These are phyloP conservation scores for Anolis carolinensis DNA, from an alignment of 2,113 vertebrate genomes.

Conservation along the genomic window DNA sequence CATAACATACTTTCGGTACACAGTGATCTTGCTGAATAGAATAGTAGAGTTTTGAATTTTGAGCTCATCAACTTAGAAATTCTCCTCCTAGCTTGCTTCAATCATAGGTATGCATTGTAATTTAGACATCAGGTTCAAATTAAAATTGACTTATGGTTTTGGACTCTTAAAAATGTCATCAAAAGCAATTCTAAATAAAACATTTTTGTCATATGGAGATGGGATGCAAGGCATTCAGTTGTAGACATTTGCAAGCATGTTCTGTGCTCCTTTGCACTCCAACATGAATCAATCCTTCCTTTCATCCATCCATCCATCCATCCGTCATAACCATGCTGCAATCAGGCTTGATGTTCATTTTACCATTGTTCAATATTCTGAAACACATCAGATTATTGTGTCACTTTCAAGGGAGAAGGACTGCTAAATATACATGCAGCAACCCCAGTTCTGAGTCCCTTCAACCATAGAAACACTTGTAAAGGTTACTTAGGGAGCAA, in stretches of 20 bases:
- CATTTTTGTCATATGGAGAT: neutral
- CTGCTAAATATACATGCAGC: neutral
- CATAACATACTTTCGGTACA: no score
- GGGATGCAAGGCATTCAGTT: neutral
- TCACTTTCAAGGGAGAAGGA: neutral
- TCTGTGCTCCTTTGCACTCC: neutral
- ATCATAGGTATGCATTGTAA: no score
- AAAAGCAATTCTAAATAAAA: neutral
- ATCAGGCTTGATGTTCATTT: neutral
- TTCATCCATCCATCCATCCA: no score
- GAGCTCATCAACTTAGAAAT: no score
- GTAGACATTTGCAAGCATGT: neutral
- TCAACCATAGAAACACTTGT: neutral
- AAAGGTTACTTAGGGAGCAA: no score
- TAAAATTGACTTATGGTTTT: no score
- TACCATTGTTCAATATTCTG: neutral
- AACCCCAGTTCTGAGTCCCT: neutral
- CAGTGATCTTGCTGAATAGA: no score
- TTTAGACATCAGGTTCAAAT: no score
- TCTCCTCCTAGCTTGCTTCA: no score
- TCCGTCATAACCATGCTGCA: neutral
- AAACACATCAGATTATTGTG: neutral
- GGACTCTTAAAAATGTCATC: neutral
- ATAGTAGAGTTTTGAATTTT: no score
- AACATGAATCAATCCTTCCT: neutral